Base-by-base conservation (phyloP, 2,113 vertebrate species). In the Atractosteus spatula region DNA sequence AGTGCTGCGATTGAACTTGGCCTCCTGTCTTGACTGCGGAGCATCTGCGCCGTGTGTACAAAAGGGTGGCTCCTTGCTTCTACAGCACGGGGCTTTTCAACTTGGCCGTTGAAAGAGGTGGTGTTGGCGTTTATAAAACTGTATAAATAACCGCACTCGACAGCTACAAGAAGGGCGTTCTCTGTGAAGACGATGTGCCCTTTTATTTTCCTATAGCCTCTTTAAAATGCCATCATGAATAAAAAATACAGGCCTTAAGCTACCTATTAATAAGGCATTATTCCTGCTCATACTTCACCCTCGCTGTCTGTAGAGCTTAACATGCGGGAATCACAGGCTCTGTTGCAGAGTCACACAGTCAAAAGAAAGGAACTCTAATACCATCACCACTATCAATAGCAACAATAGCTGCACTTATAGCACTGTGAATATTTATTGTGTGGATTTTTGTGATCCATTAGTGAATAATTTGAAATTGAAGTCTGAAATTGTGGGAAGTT, bases 201-300 rank as follows among this genome's bases (percentile, higher is more conserved):
- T 73, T 29, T 69, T 72, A 29, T 57, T 55, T 51, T 59, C 44
- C 62, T 70, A 29, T 66, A 70, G 56, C 62, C 66, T 73, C 71
- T 74, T 70, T 47, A 73, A 68, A 70, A 66, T 73, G 62, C 62
- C 13, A 29, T 74, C 71, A 70, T 62, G 62, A 70, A 77, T 70
- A 61, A 54, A 55, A 74, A 77, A 62, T 73, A 64, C 42, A 62
- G 63, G 63, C 76, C 76, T 14, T 11, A 51, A 68, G 76, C 62
- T 51, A 67, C 54, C 68, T 62, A 70, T 70, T 77, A 77, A 70
- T 74, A 74, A 70, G 71, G 43, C 74, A 71, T 75, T 57, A 66
- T 70, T 47, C 55, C 51, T 11, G 63, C 62, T 14, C 42, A 43
- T 29, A 66, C 63, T 44, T 14, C n/a, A 62, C 43, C 65, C 41